Evolutionary conservation across 1,140 invertebrate species (phyloP).

Genomic region (Penaeus chinensis): DNA sequence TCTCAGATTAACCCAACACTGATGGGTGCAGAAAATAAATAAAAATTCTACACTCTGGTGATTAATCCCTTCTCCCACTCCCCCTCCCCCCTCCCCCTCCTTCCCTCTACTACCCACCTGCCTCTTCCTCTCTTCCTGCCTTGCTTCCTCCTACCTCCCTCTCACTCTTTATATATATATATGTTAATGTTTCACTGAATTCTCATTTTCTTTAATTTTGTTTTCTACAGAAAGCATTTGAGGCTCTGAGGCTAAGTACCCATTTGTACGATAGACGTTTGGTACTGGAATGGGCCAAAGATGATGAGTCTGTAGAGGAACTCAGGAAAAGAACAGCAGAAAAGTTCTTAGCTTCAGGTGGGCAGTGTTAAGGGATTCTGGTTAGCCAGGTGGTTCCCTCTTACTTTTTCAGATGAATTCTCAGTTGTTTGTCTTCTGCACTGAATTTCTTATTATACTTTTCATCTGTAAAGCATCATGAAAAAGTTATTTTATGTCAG

Average conservation of each 20-base stretch:
- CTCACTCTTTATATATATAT: background rate
- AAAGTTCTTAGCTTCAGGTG: slow-evolving; percentile 72
- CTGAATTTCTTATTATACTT: too few species aligned
- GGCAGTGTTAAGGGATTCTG: background rate
- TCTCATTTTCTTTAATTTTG: background rate
- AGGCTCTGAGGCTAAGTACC: slow-evolving; percentile 92
- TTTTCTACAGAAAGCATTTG: slow-evolving; percentile 84
- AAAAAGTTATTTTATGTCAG: too few species aligned
- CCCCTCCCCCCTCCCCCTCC: too few species aligned
- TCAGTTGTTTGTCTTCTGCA: background rate
- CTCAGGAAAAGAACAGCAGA: slow-evolving; percentile 88
- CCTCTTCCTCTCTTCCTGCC: too few species aligned
- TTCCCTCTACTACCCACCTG: too few species aligned
- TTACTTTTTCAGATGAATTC: background rate
- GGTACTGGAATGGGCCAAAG: slow-evolving; percentile 97
- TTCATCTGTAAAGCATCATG: too few species aligned
- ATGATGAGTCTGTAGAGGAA: slow-evolving; percentile 79
- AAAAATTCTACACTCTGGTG: too few species aligned
- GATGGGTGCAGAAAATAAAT: too few species aligned
- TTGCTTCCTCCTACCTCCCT: too few species aligned
- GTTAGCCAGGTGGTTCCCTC: background rate
- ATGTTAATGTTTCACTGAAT: background rate
- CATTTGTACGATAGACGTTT: slow-evolving; percentile 96
- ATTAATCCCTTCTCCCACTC: too few species aligned
- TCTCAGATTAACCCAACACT: too few species aligned